These are phyloP conservation scores for Eulemur coronatus DNA, from an alignment of 2,797 vertebrate species.

Conservation along the genomic window DNA sequence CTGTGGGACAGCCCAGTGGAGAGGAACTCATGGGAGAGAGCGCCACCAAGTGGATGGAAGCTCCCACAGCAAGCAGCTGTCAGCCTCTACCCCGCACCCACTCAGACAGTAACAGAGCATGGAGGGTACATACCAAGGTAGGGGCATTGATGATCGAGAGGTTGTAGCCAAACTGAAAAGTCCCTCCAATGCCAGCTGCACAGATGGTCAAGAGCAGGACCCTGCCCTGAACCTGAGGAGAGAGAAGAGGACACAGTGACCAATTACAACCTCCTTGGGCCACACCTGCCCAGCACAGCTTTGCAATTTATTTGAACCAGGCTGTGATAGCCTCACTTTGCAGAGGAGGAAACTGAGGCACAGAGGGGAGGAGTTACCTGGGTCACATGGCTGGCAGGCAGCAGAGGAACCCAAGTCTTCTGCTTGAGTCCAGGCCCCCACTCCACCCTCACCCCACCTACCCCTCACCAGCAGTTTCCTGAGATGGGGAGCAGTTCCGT, in stretches of 20 bases:
- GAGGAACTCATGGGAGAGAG: neutral
- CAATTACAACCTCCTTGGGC: neutral
- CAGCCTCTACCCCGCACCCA: neutral
- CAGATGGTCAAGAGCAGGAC: slow-evolving; percentile 90
- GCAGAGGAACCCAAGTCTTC: neutral
- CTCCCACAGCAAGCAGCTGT: neutral
- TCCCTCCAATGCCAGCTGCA: slow-evolving; percentile 92
- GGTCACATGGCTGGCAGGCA: neutral
- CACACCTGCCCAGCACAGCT: neutral
- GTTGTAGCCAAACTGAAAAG: slow-evolving; percentile 96
- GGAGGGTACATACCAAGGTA: slow-evolving; percentile 85
- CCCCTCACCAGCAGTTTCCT: neutral
- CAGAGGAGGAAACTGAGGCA: neutral
- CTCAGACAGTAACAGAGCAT: neutral
- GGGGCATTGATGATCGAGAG: slow-evolving; percentile 94
- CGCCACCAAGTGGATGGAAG: neutral
- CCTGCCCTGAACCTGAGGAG: slow-evolving; percentile 83
- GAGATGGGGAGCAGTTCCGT: neutral
- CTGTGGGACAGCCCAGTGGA: neutral
- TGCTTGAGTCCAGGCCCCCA: neutral
- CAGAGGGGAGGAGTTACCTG: neutral
- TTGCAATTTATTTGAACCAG: neutral
- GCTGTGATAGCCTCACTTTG: neutral
- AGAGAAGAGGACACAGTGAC: neutral
- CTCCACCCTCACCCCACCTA: neutral